Base-by-base conservation (phyloP, 2,113 vertebrate genomes). In the Melanerpes formicivorus region DNA sequence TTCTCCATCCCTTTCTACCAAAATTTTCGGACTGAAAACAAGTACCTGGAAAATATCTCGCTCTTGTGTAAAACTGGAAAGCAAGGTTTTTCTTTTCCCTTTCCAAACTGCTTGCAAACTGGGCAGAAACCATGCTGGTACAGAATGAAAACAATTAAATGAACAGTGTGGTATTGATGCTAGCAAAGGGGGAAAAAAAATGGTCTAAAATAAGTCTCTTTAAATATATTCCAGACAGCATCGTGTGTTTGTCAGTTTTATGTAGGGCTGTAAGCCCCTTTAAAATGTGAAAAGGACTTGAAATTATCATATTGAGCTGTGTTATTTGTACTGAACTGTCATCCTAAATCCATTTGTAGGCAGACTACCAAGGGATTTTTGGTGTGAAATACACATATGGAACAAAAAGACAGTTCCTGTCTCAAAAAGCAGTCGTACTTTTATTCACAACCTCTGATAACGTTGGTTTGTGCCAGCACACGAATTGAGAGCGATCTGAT, bases 371-470 rank as follows among this genome's bases (percentile, higher is more conserved):
- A 66, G 25, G 71, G 55, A 25, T 3, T 80, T 80, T 73, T 64
- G 32, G 18, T 94, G 76, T 87, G 72, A 83, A 60, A 93, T 74
- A 63, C 46, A 74, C 89, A 93, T 55, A n/a, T 1, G 21, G 79
- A 77, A 64, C 25, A 71, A 74, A 89, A 90, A 59, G 42, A 9
- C 25, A 52, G 62, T 29, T 64, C 72, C 89, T 67, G 18, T 63
- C 75, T 87, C 54, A 30, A 34, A 50, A 72, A 87, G 34, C 32
- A 55, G 60, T 18, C 58, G 77, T 29, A 9, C 58, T 88, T 91
- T 74, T 90, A 40, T 74, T 88, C 83, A 23, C 83, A 71, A 37
- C 37, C 52, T 85, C 87, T 80, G 84, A 80, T 95, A 90, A 29
- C 0, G 1, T 71, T 3, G 2, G 32, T 23, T 73, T 67, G 30